Percentiles rank a stretch among this genome's conserved stretches.
phyloP scores from a whole-genome alignment of 2,113 vertebrate genomes.

The Channa argus region DNA sequence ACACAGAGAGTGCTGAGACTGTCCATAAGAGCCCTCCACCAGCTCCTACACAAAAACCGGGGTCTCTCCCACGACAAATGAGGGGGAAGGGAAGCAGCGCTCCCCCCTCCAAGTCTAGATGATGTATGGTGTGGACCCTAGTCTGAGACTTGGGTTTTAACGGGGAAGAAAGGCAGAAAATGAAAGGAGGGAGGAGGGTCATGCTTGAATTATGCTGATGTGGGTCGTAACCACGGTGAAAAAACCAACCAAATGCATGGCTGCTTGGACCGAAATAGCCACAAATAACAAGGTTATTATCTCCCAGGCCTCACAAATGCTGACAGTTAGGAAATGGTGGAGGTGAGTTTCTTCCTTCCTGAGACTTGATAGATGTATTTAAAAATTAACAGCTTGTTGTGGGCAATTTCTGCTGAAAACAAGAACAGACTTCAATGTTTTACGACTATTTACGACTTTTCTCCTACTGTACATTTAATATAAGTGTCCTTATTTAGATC shows the following conservation, averaged over 20 bases:
- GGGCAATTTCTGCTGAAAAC: background rate
- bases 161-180: conserved; percentile 72
- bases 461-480: background rate
- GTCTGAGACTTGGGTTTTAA: conserved; percentile 69
- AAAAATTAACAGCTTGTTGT: background rate
- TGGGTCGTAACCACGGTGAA: conserved; percentile 59
- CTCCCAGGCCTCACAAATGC: conserved; percentile 36
- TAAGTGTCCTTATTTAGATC: background rate
- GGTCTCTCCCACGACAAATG: conserved; percentile 58
- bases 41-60: conserved; percentile 6
- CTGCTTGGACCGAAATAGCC: conserved; percentile 41
- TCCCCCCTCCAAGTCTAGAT: conserved; percentile 61
- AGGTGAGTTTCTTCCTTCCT: conserved; percentile 18
- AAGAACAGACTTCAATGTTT: background rate
- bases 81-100: conserved; percentile 36
- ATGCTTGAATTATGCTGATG: conserved; percentile 86
- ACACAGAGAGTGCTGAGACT: conserved; percentile 52
- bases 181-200: conserved; percentile 75
- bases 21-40: conserved; percentile 62
- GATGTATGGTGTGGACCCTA: conserved; percentile 81
- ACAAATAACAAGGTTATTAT: conserved; percentile 73
- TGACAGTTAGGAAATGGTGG: conserved; percentile 49
- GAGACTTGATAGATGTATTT: conserved; percentile 1
- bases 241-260: conserved; percentile 49
- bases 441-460: background rate